Evolutionary conservation across 2,113 vertebrate species (phyloP).

Genomic region (Centropus bengalensis): DNA sequence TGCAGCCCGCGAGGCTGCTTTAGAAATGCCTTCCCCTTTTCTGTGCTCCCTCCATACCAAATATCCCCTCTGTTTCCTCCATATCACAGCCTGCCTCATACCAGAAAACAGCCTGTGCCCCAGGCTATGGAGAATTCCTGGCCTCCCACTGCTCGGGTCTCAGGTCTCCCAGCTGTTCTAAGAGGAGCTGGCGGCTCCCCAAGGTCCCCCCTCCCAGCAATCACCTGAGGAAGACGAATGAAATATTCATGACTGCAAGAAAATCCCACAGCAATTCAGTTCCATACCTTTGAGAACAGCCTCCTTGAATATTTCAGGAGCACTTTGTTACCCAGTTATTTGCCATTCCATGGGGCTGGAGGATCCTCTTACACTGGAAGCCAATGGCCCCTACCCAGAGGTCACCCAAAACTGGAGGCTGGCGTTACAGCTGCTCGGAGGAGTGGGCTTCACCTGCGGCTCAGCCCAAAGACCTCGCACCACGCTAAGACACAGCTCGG

Average conservation of each 20-base stretch:
- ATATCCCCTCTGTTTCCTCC: background rate
- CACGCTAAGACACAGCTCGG: background rate
- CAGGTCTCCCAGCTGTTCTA: background rate
- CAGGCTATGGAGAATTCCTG: background rate
- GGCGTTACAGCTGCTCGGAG: background rate
- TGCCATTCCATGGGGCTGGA: background rate
- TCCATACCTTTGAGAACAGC: slow-evolving; percentile 42
- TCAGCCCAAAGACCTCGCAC: background rate
- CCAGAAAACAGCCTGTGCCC: background rate
- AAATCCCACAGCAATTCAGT: slow-evolving; percentile 63
- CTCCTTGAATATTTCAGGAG: slow-evolving; percentile 61
- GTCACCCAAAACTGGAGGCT: background rate
- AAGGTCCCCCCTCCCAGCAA: background rate
- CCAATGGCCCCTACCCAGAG: background rate
- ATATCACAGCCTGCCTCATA: background rate
- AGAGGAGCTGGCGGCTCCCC: background rate
- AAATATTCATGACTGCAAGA: slow-evolving; percentile 60
- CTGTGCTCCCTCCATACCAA: background rate
- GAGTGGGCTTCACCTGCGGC: background rate
- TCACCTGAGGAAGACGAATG: slow-evolving; percentile 20
- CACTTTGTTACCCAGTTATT: slow-evolving; percentile 39
- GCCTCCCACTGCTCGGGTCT: background rate
- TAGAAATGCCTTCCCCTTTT: background rate
- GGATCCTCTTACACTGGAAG: background rate
- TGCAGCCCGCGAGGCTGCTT: background rate